Evolutionary conservation across 1,140 invertebrate genomes (phyloP).

Genomic region (Hyphantria cunea): DNA sequence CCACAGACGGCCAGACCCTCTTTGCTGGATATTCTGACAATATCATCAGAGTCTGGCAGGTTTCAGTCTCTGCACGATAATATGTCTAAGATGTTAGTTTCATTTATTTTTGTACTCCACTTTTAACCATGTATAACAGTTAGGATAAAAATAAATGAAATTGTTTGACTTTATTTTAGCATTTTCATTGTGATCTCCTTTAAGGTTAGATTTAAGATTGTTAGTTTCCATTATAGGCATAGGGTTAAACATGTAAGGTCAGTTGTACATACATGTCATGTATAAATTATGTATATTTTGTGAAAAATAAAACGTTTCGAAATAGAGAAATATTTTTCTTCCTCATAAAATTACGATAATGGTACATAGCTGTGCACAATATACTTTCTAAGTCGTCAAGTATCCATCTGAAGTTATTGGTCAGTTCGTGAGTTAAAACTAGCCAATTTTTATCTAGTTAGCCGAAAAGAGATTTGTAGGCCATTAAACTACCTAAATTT

Average conservation of each 20-base stretch:
- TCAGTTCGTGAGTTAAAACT: too few species aligned
- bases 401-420: too few species aligned
- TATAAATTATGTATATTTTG: slow-evolving; percentile 25
- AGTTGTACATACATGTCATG: slow-evolving; percentile 1
- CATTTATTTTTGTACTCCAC: slow-evolving; percentile 76
- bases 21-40: slow-evolving; percentile 99
- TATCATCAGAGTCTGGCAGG: slow-evolving; percentile 99
- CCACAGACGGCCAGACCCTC: slow-evolving; percentile 98
- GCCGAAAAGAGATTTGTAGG: too few species aligned
- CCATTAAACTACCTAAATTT: too few species aligned
- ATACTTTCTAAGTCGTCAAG: too few species aligned
- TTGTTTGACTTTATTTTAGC: slow-evolving; percentile 49
- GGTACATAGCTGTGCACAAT: too few species aligned
- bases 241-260: slow-evolving; percentile 8
- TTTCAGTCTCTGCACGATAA: slow-evolving; percentile 90
- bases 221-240: slow-evolving; percentile 4
- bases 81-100: slow-evolving; percentile 59
- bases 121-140: slow-evolving; percentile 27
- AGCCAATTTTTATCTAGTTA: too few species aligned
- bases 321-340: slow-evolving; percentile 23
- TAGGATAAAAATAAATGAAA: slow-evolving; percentile 79
- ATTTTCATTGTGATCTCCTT: slow-evolving; percentile 68
- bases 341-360: too few species aligned
- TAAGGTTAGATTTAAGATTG: slow-evolving; percentile 30
- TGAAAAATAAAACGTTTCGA: slow-evolving; percentile 29